Evolutionary conservation across 2,113 vertebrate species (phyloP).

Genomic region (Hassar affinis): DNA sequence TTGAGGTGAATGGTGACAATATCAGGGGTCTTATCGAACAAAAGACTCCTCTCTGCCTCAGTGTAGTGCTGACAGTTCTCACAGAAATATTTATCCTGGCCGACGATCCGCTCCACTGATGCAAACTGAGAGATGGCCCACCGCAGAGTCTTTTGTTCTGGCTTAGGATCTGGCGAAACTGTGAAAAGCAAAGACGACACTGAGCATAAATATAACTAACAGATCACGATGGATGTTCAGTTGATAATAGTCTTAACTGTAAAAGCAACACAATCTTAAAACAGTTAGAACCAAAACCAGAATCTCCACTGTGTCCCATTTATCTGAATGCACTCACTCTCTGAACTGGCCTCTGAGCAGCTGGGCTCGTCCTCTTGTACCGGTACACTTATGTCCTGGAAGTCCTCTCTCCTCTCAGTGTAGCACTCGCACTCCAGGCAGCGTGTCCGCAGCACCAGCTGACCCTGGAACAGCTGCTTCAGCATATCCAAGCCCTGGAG

Average conservation of each 20-base stretch:
- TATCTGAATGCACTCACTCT: constrained; percentile 71
- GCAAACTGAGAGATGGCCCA: constrained; percentile 98
- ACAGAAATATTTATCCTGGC: constrained; percentile 98
- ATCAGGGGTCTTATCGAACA: constrained; percentile 97
- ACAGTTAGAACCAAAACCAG: not conserved
- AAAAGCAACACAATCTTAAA: not conserved
- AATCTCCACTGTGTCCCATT: not conserved
- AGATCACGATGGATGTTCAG: too few species aligned
- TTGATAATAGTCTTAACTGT: too few species aligned
- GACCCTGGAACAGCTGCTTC: constrained; percentile 93
- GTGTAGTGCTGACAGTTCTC: constrained; percentile 96
- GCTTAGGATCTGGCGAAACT: constrained; percentile 98
- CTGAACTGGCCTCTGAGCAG: constrained; percentile 78
- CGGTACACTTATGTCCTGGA: constrained; percentile 96
- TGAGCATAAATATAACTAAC: too few species aligned
- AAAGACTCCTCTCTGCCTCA: constrained; percentile 92
- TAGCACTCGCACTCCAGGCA: constrained; percentile 96
- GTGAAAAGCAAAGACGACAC: constrained; percentile 43
- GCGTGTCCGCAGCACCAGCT: constrained; percentile 89
- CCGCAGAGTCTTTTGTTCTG: constrained; percentile 87
- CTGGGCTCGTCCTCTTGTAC: constrained; percentile 89
- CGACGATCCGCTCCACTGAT: constrained; percentile 94
- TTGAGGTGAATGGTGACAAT: constrained; percentile 96
- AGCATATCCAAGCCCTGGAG: constrained; percentile 81
- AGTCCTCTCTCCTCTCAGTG: constrained; percentile 93